Conservation (phyloP, 2,113 vertebrate species). For the Gopherus evgoodei region DNA sequence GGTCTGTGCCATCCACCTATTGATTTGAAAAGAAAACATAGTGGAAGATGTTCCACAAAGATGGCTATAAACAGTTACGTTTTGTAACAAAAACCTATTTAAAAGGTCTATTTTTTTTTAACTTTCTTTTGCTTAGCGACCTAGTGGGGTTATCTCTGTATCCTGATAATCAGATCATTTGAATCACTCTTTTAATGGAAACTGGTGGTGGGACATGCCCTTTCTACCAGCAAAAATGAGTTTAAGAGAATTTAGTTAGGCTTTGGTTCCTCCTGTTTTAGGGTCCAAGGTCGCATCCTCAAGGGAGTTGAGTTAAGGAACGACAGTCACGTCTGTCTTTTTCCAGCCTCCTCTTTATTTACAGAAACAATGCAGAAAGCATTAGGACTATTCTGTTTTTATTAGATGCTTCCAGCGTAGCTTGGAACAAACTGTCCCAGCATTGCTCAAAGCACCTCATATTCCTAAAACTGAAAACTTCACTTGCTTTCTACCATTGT, state of each 20-base stretch:
- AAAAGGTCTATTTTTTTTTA: not conserved
- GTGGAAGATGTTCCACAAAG: accelerated
- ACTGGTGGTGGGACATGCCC: not conserved
- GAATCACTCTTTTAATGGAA: not conserved
- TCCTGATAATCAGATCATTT: not conserved
- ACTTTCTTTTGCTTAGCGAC: not conserved
- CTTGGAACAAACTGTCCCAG: not conserved
- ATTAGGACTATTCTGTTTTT: not conserved
- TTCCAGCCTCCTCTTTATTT: not conserved
- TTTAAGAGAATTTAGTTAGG: not conserved
- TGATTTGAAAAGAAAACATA: not conserved
- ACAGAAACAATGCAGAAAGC: not conserved
- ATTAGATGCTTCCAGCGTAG: not conserved
- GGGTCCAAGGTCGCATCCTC: not conserved
- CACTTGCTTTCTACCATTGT: not conserved
- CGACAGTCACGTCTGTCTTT: not conserved
- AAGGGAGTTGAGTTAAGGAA: not conserved
- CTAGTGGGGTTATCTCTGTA: not conserved
- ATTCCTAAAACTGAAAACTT: not conserved
- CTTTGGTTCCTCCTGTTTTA: not conserved
- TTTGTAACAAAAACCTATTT: not conserved
- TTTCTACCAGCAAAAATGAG: not conserved
- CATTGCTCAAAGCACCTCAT: not conserved
- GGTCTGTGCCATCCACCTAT: not conserved
- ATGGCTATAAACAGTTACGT: not conserved